phyloP scores from a whole-genome alignment of 2,888 invertebrate genomes.

The Vandiemenella viatica region DNA sequence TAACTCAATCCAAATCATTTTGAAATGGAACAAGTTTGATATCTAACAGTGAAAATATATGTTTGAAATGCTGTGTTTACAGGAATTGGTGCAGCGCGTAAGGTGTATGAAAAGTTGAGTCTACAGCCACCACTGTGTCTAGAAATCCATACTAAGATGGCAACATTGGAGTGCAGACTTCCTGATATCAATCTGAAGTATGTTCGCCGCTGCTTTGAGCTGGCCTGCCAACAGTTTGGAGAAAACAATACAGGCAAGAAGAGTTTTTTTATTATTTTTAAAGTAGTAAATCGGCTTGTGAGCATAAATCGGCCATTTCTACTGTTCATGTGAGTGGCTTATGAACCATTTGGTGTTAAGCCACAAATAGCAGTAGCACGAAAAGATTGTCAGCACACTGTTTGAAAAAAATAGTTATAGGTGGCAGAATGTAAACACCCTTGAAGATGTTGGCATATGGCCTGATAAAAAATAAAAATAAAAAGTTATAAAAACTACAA shows the following conservation, averaged over 20 bases:
- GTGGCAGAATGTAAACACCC: no score
- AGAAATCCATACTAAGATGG: slow-evolving; percentile 46
- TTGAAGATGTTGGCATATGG: no score
- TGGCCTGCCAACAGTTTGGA: slow-evolving; percentile 50
- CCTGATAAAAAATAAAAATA: no score
- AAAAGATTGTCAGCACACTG: no score
- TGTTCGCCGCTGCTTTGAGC: slow-evolving; percentile 44
- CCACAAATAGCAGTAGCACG: no score
- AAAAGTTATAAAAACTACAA: no score
- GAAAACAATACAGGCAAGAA: slow-evolving; percentile 32
- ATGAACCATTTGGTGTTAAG: no score
- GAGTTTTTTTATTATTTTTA: slow-evolving; percentile 3
- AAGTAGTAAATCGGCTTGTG: background rate
- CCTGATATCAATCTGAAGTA: slow-evolving; percentile 32
- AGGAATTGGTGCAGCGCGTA: slow-evolving; percentile 40
- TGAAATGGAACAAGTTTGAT: no score
- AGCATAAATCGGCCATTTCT: no score
- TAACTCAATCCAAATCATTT: no score
- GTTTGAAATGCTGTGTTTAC: background rate
- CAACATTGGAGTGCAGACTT: slow-evolving; percentile 26
- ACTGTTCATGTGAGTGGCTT: no score
- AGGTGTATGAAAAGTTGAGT: slow-evolving; percentile 43
- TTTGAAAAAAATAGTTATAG: no score
- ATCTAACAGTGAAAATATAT: background rate
- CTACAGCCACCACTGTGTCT: slow-evolving; percentile 41